A percentile compares a stretch with the other conserved stretches of the same genome.
phyloP scores from a whole-genome alignment of 2,888 invertebrate species.

The Argyresthia goedartella region DNA sequence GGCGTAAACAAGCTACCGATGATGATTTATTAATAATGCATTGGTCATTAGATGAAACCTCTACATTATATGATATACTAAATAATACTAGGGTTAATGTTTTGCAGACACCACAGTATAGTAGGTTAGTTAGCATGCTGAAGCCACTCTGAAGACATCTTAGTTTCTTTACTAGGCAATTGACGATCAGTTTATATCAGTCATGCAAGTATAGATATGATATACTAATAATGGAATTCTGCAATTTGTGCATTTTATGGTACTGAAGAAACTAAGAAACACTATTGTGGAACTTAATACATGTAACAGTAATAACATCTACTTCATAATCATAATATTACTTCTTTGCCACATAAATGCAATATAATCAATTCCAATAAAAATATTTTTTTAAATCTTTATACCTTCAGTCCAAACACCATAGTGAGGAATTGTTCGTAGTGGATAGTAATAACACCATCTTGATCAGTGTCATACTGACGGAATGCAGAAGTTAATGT shows the following conservation, averaged over 20 bases:
- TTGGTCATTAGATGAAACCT: neutral
- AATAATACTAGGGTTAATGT: neutral
- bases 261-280: neutral
- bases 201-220: no score
- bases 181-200: no score
- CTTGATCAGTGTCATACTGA: constrained; percentile 90
- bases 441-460: constrained; percentile 94
- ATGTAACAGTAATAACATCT: neutral
- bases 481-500: constrained; percentile 91
- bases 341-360: neutral
- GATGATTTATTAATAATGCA: no score
- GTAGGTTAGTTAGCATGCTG: no score
- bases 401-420: constrained; percentile 86
- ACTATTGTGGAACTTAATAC: neutral
- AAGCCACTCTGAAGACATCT: no score
- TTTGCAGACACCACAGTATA: neutral
- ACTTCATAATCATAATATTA: neutral
- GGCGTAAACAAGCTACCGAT: no score
- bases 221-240: no score
- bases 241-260: no score
- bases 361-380: neutral
- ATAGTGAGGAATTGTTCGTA: constrained; percentile 96
- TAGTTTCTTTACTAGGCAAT: no score
- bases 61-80: no score
- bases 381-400: constrained; percentile 17